Conservation (phyloP, 2,797 vertebrate genomes). For the Myotis myotis region DNA sequence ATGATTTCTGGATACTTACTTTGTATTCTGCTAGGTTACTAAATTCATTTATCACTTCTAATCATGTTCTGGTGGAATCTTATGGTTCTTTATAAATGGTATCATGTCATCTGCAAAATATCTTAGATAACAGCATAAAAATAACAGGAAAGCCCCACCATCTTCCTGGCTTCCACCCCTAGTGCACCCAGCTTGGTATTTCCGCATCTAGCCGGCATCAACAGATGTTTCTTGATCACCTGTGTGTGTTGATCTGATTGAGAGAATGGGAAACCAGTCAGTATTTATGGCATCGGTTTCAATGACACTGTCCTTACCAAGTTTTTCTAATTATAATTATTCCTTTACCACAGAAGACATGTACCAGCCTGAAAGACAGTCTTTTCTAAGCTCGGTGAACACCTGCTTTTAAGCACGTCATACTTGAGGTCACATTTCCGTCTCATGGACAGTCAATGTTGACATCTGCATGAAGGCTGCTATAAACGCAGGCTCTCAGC, state of each 20-base stretch:
- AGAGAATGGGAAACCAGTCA: not conserved
- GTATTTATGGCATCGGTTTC: not conserved
- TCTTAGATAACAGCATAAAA: not conserved
- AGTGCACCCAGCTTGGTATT: not conserved
- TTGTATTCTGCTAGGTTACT: not conserved
- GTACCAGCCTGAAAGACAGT: not conserved
- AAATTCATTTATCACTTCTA: not conserved
- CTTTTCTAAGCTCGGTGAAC: not conserved
- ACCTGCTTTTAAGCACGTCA: not conserved
- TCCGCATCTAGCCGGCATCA: not conserved
- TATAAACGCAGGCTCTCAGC: not conserved
- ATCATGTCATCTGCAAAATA: not conserved
- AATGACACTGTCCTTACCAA: not conserved
- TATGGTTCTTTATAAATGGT: not conserved
- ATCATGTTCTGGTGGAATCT: not conserved
- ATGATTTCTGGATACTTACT: not conserved
- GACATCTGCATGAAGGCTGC: not conserved
- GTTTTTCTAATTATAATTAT: not conserved
- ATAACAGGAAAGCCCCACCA: not conserved
- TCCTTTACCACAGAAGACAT: not conserved
- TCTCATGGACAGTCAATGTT: not conserved
- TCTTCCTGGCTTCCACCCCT: not conserved
- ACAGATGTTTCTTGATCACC: not conserved
- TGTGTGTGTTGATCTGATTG: not conserved
- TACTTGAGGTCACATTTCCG: not conserved